phyloP scores from a whole-genome alignment of 2,888 invertebrate species.

The Prenolepis imparis region DNA sequence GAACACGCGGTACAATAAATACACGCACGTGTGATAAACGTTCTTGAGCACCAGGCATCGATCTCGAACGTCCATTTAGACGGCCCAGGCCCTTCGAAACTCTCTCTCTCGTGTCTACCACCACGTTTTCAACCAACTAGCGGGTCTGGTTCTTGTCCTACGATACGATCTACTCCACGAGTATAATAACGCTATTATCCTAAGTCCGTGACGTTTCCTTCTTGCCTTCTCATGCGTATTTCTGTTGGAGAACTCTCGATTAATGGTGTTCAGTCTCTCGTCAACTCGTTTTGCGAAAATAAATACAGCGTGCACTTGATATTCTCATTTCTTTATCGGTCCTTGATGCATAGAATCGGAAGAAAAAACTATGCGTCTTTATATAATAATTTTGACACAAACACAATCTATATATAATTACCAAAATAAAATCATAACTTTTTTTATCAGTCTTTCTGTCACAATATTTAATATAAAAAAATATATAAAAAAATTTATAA shows the following conservation, averaged over 20 bases:
- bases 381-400: slow-evolving; percentile 4
- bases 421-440: not conserved
- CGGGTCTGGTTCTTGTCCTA: slow-evolving; percentile 73
- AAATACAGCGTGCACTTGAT: slow-evolving; percentile 59
- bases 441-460: not conserved
- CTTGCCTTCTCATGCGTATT: slow-evolving; percentile 58
- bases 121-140: slow-evolving; percentile 50
- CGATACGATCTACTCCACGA: slow-evolving; percentile 73
- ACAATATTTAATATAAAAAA: not conserved
- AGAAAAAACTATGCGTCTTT: slow-evolving; percentile 1
- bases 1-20: slow-evolving; percentile 11
- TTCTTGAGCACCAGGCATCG: slow-evolving; percentile 47
- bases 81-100: slow-evolving; percentile 56
- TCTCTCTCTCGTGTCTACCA: slow-evolving; percentile 30
- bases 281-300: slow-evolving; percentile 64
- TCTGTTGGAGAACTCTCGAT: slow-evolving; percentile 64
- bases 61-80: slow-evolving; percentile 25
- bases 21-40: slow-evolving; percentile 59
- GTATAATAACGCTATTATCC: slow-evolving; percentile 77
- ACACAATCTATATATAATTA: not conserved
- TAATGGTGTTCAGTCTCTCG: slow-evolving; percentile 56
- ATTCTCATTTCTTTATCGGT: not conserved
- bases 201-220: slow-evolving; percentile 63
- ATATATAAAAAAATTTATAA: too few relatives aligned
- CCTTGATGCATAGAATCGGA: not conserved